phyloP scores from a whole-genome alignment of 2,113 vertebrate species.

The Xiphophorus couchianus region DNA sequence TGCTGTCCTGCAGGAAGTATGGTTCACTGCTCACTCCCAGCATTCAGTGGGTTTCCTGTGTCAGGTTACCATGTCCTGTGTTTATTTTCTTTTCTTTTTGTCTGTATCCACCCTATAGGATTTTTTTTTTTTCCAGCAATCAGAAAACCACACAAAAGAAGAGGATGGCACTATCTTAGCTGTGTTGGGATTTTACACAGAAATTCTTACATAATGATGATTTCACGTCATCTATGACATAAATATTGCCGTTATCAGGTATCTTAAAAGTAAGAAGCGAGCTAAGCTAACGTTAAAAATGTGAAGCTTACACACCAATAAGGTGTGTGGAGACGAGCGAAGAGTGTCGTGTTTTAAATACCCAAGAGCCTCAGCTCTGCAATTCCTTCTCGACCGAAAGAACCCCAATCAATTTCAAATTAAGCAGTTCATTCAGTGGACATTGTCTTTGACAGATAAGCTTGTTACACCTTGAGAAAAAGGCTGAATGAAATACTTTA shows the following conservation, averaged over 20 bases:
- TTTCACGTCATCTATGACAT: conserved; percentile 36
- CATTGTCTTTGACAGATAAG: conserved; percentile 80
- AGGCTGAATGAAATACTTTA: conserved; percentile 73
- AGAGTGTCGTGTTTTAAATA: conserved; percentile 47
- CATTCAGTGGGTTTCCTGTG: conserved; percentile 86
- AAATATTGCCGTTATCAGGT: background rate
- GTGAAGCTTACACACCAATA: background rate
- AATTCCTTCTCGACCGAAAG: conserved; percentile 51
- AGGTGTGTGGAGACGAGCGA: background rate
- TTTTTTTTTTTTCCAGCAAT: conserved; percentile 65
- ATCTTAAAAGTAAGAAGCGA: background rate
- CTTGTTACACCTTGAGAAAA: conserved; percentile 76
- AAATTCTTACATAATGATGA: conserved; percentile 22
- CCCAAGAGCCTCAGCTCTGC: conserved; percentile 51
- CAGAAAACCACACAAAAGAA: conserved; percentile 52
- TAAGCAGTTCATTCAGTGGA: conserved; percentile 74
- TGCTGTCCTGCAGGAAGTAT: conserved; percentile 81
- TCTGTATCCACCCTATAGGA: conserved; percentile 74
- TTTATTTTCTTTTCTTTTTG: conserved; percentile 83
- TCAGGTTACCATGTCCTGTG: conserved; percentile 83
- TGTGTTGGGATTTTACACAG: conserved; percentile 21
- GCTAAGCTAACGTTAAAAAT: no score
- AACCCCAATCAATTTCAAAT: conserved; percentile 81
- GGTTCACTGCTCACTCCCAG: conserved; percentile 80
- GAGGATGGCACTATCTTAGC: conserved; percentile 72